Evolutionary conservation across 1,140 invertebrate genomes (phyloP).

Genomic region (Drosophila malerkotliana): DNA sequence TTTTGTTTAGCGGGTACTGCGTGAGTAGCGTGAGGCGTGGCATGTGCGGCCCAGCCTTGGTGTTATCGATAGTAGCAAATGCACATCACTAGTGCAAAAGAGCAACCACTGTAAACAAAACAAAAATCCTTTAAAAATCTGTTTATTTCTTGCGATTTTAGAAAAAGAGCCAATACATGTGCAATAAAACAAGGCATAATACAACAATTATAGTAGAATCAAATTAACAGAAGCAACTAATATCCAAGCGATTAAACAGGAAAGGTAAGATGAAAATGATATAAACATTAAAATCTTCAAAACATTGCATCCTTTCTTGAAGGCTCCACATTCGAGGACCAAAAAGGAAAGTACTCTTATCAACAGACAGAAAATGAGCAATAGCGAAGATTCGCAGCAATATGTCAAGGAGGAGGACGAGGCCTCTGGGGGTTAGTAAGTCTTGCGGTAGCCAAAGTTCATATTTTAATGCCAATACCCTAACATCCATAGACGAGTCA

Average conservation of each 20-base stretch:
- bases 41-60: constrained; percentile 11
- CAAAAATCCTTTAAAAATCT: neutral
- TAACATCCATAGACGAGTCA: constrained; percentile 58
- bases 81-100: constrained; percentile 13
- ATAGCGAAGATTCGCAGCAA: constrained; percentile 77
- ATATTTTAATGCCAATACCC: neutral
- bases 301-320: too few relatives aligned
- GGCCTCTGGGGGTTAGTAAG: constrained; percentile 60
- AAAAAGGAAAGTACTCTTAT: neutral
- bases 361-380: constrained; percentile 44
- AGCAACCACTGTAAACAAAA: constrained; percentile 20
- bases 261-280: too few relatives aligned
- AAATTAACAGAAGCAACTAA: neutral
- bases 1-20: constrained; percentile 10
- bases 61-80: constrained; percentile 8
- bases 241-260: neutral
- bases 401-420: constrained; percentile 76
- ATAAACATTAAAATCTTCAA: too few relatives aligned
- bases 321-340: too few relatives aligned
- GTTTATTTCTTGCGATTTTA: neutral
- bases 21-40: neutral
- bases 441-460: neutral
- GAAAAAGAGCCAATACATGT: neutral
- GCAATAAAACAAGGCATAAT: neutral
- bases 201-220: neutral